phyloP scores from a whole-genome alignment of 2,113 vertebrate species.

The Bos javanicus region DNA sequence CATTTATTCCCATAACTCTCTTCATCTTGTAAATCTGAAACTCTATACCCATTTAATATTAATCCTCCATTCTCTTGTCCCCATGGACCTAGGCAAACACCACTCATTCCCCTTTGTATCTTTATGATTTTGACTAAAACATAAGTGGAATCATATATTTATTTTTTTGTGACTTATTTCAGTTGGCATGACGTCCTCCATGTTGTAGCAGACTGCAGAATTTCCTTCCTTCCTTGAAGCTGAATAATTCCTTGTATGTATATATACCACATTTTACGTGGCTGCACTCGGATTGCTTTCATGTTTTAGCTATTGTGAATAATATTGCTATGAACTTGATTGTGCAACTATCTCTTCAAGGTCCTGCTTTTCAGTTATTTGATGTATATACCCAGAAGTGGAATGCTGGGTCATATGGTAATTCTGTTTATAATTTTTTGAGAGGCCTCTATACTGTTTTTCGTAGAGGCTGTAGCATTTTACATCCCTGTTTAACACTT shows the following conservation, averaged over 20 bases:
- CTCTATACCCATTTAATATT: neutral
- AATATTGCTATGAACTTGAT: neutral
- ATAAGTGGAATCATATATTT: neutral
- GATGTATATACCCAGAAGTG: neutral
- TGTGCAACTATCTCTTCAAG: neutral
- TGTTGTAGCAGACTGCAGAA: neutral
- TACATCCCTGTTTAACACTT: neutral
- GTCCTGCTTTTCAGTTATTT: neutral
- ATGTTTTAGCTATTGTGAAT: neutral
- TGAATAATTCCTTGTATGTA: neutral
- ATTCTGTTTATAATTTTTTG: neutral
- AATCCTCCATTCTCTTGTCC: neutral
- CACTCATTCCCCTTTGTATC: neutral
- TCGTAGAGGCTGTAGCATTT: neutral
- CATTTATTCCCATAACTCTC: neutral
- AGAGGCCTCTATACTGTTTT: neutral
- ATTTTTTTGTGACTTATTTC: neutral
- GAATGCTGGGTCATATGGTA: neutral
- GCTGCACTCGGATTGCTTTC: neutral
- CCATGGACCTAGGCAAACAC: neutral
- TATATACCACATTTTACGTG: neutral
- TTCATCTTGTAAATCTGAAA: neutral
- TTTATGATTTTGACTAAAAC: neutral
- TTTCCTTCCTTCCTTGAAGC: neutral
- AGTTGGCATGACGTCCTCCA: neutral